Percentiles rank a stretch among this genome's conserved stretches.
Evolutionary conservation across 1,140 invertebrate species (phyloP).

Genomic region (Euschistus heros): DNA sequence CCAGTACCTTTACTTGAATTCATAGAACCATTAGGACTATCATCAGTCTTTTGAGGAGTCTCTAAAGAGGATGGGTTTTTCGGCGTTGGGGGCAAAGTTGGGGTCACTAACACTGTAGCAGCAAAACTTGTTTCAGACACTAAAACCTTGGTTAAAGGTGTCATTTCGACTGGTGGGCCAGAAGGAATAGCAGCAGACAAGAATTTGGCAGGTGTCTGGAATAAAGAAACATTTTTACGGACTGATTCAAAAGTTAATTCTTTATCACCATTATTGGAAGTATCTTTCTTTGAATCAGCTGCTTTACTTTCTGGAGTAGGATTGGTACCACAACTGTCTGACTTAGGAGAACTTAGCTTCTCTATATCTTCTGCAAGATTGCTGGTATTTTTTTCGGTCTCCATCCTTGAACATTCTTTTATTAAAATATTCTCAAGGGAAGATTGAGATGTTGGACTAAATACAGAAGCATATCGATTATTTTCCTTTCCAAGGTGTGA

Average conservation of each 20-base stretch:
- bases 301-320: no score
- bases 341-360: neutral
- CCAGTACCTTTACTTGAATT: no score
- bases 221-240: neutral
- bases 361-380: neutral
- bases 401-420: constrained; percentile 15
- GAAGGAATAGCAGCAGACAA: neutral
- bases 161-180: constrained; percentile 17
- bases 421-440: neutral
- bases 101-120: neutral
- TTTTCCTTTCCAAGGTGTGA: neutral
- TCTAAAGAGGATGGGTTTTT: no score
- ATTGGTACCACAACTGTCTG: neutral
- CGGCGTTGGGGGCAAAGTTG: constrained; percentile 17
- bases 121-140: constrained; percentile 7
- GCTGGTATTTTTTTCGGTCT: neutral
- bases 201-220: constrained; percentile 16
- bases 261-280: no score
- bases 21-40: no score
- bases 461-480: neutral
- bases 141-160: constrained; percentile 13
- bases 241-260: neutral
- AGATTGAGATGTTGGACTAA: neutral
- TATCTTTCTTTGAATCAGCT: no score
- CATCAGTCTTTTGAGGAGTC: no score